Percentiles rank a stretch among this genome's conserved stretches.
Conservation (phyloP, 2,797 vertebrate genomes). For the Catostomus latipinnis region DNA sequence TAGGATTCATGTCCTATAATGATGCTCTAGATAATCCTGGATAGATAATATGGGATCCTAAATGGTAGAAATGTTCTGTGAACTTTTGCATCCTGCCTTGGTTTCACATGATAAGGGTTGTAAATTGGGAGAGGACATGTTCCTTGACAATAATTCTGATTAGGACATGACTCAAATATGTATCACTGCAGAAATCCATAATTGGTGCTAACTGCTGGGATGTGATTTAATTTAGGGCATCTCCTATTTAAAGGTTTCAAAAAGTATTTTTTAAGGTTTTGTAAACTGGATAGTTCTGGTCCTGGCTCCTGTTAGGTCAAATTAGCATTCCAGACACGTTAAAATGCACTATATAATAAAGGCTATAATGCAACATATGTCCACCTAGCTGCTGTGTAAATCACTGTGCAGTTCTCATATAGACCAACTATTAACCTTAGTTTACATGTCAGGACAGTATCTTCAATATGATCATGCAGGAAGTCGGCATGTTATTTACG, state of each 20-base stretch:
- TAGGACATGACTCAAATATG: constrained; percentile 17
- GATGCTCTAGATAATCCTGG: not conserved
- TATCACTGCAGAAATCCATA: not conserved
- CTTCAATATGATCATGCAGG: no score
- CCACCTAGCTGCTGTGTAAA: no score
- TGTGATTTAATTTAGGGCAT: not conserved
- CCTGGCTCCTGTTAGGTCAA: no score
- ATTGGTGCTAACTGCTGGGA: not conserved
- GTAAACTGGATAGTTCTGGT: no score
- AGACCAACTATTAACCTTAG: not conserved
- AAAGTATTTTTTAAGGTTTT: no score
- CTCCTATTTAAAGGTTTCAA: not conserved
- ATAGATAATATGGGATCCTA: constrained; percentile 4
- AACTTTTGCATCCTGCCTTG: constrained; percentile 28
- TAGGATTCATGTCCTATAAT: not conserved
- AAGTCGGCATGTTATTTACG: no score
- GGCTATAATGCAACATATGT: no score
- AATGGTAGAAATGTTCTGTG: constrained; percentile 3
- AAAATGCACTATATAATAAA: not conserved
- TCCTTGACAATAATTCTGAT: not conserved
- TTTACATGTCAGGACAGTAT: not conserved
- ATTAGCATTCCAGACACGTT: not conserved
- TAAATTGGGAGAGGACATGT: constrained; percentile 14
- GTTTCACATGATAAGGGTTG: constrained; percentile 26
- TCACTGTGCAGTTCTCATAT: not conserved